Conservation (phyloP, 1,140 invertebrate genomes). For the Halotydeus destructor region DNA sequence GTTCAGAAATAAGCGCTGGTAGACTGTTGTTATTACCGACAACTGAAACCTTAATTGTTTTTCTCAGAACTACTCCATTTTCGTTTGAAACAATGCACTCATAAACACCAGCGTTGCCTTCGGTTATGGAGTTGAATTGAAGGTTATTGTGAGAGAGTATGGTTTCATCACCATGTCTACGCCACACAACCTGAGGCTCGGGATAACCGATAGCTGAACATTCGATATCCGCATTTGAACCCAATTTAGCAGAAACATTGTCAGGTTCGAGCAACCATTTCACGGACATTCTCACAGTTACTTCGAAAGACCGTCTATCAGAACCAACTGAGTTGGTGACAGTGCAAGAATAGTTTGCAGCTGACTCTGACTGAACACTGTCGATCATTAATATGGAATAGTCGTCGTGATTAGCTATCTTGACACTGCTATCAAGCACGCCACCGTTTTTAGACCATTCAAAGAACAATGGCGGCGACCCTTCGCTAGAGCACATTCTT, state of each 20-base stretch:
- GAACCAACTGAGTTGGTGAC: background rate
- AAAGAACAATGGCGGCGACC: too few species aligned
- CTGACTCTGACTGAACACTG: background rate
- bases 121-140: background rate
- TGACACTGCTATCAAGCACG: background rate
- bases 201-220: background rate
- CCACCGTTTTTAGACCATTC: conserved; percentile 25
- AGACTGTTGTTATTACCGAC: conserved; percentile 8
- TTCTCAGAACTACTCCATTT: conserved; percentile 9
- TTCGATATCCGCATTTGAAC: background rate
- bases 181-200: background rate
- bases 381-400: background rate
- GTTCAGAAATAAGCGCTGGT: too few species aligned
- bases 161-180: background rate
- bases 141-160: background rate
- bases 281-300: background rate
- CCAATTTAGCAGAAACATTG: background rate
- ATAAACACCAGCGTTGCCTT: conserved; percentile 4
- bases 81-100: conserved; percentile 12
- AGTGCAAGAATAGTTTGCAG: background rate
- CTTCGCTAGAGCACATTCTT: too few species aligned
- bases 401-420: background rate
- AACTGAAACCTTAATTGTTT: conserved; percentile 8
- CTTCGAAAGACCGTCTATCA: too few species aligned
- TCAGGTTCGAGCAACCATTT: background rate